phyloP scores from a whole-genome alignment of 2,797 vertebrate species.

The Pterois miles region DNA sequence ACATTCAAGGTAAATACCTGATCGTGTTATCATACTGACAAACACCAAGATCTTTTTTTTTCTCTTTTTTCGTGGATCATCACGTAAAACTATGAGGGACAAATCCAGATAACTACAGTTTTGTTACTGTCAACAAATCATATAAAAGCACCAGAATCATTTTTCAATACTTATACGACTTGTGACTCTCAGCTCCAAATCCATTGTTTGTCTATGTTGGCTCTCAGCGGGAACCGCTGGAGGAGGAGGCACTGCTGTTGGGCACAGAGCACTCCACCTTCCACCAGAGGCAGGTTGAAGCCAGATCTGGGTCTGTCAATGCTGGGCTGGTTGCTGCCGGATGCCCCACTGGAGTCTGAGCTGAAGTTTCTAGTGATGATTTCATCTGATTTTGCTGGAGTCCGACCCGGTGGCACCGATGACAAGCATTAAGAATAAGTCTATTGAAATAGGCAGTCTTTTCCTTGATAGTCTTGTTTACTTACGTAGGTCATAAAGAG shows the following conservation, averaged over 20 bases:
- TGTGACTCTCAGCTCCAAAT: background rate
- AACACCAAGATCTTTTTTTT: background rate
- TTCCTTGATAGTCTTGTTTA: too few species aligned
- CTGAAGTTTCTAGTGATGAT: too few species aligned
- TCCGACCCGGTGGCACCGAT: too few species aligned
- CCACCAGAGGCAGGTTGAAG: accelerated
- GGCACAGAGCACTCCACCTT: too few species aligned
- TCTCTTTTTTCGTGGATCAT: background rate
- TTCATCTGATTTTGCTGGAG: too few species aligned
- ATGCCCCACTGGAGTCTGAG: too few species aligned
- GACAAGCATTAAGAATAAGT: too few species aligned
- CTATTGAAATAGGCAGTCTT: too few species aligned
- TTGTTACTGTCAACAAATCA: background rate
- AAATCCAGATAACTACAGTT: background rate
- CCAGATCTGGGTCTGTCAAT: too few species aligned
- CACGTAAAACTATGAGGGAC: background rate
- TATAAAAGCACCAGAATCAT: background rate
- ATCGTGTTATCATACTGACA: background rate
- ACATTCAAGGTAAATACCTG: background rate
- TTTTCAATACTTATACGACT: background rate
- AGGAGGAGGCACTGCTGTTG: too few species aligned
- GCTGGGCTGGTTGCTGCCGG: too few species aligned
- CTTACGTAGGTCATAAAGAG: too few species aligned
- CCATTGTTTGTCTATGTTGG: background rate
- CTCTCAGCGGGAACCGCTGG: accelerated